Evolutionary conservation across 2,113 vertebrate genomes (phyloP).

Genomic region (Pomatostomus ruficeps): DNA sequence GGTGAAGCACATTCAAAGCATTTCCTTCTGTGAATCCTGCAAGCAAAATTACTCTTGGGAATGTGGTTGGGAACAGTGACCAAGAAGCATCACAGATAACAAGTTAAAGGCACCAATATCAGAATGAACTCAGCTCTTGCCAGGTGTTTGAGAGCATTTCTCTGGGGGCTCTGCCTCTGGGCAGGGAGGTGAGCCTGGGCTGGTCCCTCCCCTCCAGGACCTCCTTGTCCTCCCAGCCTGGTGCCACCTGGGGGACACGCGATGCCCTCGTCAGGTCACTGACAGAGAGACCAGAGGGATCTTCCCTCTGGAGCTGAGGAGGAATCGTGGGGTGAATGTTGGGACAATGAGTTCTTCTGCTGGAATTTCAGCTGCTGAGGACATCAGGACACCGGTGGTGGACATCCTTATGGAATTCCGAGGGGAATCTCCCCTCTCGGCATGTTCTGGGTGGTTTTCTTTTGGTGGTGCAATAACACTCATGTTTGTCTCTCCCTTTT

Average conservation of each 20-base stretch:
- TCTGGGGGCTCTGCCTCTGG: neutral
- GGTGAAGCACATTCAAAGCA: too few relatives aligned
- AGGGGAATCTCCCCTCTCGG: neutral
- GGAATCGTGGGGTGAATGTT: rapidly evolving
- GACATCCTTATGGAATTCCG: neutral
- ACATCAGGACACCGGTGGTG: neutral
- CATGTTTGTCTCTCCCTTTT: neutral
- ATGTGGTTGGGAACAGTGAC: neutral
- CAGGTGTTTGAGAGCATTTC: rapidly evolving
- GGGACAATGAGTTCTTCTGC: neutral
- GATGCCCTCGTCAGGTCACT: rapidly evolving
- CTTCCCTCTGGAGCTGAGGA: neutral
- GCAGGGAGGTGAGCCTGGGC: neutral
- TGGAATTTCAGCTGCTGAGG: neutral
- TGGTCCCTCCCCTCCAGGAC: neutral
- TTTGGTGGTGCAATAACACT: neutral
- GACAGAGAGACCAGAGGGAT: neutral
- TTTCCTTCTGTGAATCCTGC: neutral
- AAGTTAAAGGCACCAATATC: neutral
- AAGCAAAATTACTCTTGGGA: neutral
- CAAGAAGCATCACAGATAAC: neutral
- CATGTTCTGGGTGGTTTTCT: neutral
- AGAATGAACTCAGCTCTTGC: neutral
- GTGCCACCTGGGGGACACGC: neutral
- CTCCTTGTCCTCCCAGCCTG: neutral